Conservation (phyloP, 2,797 vertebrate species). For the Chaetophractus vellerosus region DNA sequence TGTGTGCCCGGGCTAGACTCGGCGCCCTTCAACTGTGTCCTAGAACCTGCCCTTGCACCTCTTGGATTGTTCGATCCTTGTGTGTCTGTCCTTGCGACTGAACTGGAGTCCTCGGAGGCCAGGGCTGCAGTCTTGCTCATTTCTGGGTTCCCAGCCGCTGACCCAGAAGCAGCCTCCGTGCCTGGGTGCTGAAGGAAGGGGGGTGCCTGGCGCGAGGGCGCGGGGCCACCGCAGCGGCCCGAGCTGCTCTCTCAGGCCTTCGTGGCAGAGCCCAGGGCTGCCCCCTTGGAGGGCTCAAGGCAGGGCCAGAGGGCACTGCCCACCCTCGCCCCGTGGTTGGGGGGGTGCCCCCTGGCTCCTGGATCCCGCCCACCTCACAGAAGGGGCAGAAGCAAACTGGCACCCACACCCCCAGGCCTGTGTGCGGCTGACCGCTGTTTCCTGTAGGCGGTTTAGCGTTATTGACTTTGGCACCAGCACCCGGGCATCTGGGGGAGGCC, state of each 20-base stretch:
- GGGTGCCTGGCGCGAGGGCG: accelerated
- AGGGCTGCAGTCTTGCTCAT: too few relatives aligned
- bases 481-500: not conserved
- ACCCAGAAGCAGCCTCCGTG: not conserved
- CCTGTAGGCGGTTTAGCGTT: not conserved
- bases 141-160: not conserved
- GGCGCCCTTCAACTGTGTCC: not conserved
- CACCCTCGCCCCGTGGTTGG: not conserved
- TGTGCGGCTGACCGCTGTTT: not conserved
- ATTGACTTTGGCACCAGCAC: not conserved
- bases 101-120: not conserved
- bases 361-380: not conserved
- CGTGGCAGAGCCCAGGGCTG: not conserved
- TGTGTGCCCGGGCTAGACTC: not conserved
- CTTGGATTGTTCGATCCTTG: not conserved
- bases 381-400: too few relatives aligned
- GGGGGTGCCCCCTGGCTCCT: not conserved
- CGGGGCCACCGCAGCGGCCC: not conserved
- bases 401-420: not conserved
- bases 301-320: not conserved
- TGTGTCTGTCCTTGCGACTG: not conserved
- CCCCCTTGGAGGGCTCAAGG: not conserved
- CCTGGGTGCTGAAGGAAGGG: not conserved
- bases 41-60: not conserved
- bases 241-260: too few relatives aligned